Evolutionary conservation across 1,140 invertebrate species (phyloP).

Genomic region (Anagrus nilaparvatae): DNA sequence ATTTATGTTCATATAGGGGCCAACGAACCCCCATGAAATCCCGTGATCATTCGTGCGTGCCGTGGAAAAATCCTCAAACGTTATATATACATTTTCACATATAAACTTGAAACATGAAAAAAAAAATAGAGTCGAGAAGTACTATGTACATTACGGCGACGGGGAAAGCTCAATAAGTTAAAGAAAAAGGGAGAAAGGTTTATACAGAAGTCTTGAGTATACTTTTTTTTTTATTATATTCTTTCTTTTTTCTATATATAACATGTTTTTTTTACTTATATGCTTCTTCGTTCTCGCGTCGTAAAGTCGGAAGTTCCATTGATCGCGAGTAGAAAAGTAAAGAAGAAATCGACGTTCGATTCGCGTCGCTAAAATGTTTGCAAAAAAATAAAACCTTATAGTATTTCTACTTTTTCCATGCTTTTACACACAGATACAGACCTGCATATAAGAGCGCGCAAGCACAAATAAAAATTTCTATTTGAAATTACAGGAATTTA

Average conservation of each 20-base stretch:
- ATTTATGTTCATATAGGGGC: conserved; percentile 11
- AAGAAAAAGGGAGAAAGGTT: conserved; percentile 13
- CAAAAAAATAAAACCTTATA: no score
- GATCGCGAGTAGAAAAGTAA: conserved; percentile 11
- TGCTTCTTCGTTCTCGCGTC: conserved; percentile 10
- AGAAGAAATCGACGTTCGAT: no score
- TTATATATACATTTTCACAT: conserved; percentile 17
- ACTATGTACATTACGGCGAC: no score
- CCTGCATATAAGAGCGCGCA: no score
- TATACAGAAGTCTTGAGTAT: no score
- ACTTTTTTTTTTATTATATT: no score
- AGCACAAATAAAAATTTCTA: no score
- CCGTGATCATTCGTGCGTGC: conserved; percentile 11
- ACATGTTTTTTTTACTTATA: neutral
- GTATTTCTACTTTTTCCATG: no score
- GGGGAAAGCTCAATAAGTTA: no score
- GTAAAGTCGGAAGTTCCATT: conserved; percentile 14
- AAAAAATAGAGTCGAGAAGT: conserved; percentile 1
- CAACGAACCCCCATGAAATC: conserved; percentile 16
- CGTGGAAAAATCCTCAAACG: conserved; percentile 10
- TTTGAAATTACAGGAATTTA: no score
- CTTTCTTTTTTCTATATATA: neutral
- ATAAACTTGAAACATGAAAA: conserved; percentile 1
- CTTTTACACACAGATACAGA: no score
- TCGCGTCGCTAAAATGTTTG: no score